A percentile compares a stretch with the other conserved stretches of the same genome.
Evolutionary conservation across 2,888 invertebrate species (phyloP).

Genomic region (Halictus quadricinctus): DNA sequence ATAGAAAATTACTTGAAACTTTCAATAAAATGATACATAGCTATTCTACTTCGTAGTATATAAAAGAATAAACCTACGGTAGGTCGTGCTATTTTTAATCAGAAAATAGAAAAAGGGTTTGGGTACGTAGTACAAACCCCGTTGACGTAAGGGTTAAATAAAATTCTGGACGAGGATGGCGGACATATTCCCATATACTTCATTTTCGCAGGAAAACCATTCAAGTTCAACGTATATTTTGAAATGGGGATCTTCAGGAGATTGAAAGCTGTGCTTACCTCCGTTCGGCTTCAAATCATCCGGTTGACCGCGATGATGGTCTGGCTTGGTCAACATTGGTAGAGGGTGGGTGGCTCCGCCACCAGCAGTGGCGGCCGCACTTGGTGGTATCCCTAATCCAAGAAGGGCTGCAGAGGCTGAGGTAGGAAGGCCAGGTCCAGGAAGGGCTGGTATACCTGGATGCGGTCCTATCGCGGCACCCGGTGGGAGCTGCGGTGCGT

Average conservation of each 20-base stretch:
- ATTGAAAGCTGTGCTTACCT: constrained; percentile 84
- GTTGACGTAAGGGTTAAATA: too few species aligned
- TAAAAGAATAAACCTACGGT: too few species aligned
- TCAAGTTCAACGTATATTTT: background rate
- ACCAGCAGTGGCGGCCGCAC: constrained; percentile 85
- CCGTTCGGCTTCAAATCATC: constrained; percentile 90
- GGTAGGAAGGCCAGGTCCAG: constrained; percentile 83
- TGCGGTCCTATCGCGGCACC: constrained; percentile 89
- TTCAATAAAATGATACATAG: too few species aligned
- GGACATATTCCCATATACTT: too few species aligned
- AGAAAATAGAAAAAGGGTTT: too few species aligned
- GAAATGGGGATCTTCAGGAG: background rate
- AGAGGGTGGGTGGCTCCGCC: constrained; percentile 89
- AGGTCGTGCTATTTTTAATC: too few species aligned
- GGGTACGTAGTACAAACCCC: too few species aligned
- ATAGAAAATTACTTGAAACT: too few species aligned
- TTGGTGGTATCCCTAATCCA: constrained; percentile 82
- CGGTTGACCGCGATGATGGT: constrained; percentile 87
- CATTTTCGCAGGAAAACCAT: background rate
- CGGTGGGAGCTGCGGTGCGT: constrained; percentile 90
- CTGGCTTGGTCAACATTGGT: constrained; percentile 91
- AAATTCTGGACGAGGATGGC: too few species aligned
- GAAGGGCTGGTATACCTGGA: constrained; percentile 85
- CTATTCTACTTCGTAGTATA: too few species aligned
- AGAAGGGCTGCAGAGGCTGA: constrained; percentile 83